phyloP scores from a whole-genome alignment of 2,888 invertebrate species.

The Automeris io region DNA sequence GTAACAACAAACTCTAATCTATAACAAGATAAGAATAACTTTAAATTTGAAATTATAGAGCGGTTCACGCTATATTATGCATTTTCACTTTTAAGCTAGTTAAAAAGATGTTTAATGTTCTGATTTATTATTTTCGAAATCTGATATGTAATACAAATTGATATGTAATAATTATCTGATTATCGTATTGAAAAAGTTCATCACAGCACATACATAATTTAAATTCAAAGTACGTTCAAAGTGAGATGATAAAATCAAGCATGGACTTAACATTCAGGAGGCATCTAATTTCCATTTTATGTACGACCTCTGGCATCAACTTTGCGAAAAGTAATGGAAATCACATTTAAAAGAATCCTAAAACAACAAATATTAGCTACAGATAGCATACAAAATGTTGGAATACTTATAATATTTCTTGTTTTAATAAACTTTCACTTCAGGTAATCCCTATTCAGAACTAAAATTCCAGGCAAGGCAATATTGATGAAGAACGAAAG shows the following conservation, averaged over 20 bases:
- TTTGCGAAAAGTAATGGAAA: conserved; percentile 51
- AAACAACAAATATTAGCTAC: conserved; percentile 14
- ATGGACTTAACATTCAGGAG: conserved; percentile 53
- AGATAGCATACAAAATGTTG: neutral
- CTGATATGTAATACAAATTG: neutral
- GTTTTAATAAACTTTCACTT: no score
- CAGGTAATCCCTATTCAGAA: no score
- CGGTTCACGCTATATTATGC: no score
- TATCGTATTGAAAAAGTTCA: conserved; percentile 24
- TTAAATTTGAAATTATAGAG: no score
- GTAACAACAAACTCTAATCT: no score
- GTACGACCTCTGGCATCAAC: conserved; percentile 42
- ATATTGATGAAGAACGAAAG: no score
- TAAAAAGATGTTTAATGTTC: no score
- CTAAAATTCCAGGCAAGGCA: no score
- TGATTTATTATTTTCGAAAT: neutral
- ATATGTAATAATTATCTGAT: neutral
- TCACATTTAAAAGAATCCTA: conserved; percentile 34
- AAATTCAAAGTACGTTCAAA: conserved; percentile 43
- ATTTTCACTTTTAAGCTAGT: no score
- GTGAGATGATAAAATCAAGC: conserved; percentile 59
- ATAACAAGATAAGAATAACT: no score
- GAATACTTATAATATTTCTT: neutral
- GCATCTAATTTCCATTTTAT: conserved; percentile 53
- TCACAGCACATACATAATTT: conserved; percentile 36